These are phyloP conservation scores for Sinocyclocheilus rhinocerous DNA, from an alignment of 2,113 vertebrate species.

Conservation along the genomic window DNA sequence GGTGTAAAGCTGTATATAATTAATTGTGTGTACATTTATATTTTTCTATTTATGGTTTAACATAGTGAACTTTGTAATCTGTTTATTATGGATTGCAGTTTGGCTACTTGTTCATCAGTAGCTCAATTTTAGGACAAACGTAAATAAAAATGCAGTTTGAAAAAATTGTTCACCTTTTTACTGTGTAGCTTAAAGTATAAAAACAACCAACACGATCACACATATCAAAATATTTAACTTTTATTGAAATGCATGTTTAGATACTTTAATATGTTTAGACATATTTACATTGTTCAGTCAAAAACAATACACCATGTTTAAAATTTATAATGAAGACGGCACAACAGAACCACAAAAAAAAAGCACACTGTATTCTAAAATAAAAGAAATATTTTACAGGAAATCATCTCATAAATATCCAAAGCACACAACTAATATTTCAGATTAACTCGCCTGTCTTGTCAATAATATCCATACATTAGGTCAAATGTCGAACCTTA, in stretches of 20 bases:
- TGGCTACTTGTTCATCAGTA: background rate
- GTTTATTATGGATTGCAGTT: constrained; percentile 2
- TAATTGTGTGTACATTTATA: background rate
- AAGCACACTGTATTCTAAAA: constrained; percentile 72
- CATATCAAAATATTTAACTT: constrained; percentile 85
- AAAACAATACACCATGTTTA: constrained; percentile 65
- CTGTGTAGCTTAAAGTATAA: background rate
- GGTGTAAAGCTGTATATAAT: constrained; percentile 43
- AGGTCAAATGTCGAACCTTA: constrained; percentile 58
- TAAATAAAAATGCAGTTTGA: background rate
- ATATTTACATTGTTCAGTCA: constrained; percentile 77
- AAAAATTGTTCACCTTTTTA: background rate
- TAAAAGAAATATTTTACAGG: constrained; percentile 72
- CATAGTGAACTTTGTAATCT: too few species aligned
- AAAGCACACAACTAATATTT: constrained; percentile 52
- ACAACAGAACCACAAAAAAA: constrained; percentile 80
- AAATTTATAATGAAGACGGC: constrained; percentile 68
- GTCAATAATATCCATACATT: constrained; percentile 55
- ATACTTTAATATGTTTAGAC: constrained; percentile 57
- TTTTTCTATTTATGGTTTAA: constrained; percentile 16
- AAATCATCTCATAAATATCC: constrained; percentile 57
- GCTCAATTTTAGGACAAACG: background rate
- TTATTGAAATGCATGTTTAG: constrained; percentile 71
- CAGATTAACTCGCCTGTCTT: constrained; percentile 50
- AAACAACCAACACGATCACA: background rate